Percentiles rank a stretch among this genome's conserved stretches.
phyloP scores from a whole-genome alignment of 2,888 invertebrate species.

The Craniophora ligustri region DNA sequence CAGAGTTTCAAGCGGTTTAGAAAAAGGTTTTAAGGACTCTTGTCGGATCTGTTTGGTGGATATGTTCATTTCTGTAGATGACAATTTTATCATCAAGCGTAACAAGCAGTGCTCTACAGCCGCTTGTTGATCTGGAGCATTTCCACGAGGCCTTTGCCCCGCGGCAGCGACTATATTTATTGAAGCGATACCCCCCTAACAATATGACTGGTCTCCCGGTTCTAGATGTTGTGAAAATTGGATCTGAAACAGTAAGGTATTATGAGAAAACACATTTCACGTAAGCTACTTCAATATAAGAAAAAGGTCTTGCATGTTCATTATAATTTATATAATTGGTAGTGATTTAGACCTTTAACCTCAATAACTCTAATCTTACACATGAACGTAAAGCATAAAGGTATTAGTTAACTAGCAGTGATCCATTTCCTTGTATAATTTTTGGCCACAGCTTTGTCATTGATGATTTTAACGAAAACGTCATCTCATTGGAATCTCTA shows the following conservation, averaged over 20 bases:
- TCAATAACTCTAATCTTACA: too few species aligned
- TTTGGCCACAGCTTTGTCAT: too few species aligned
- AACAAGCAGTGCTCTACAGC: constrained; percentile 64
- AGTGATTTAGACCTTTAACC: too few species aligned
- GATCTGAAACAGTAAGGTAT: constrained; percentile 23
- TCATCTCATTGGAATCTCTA: too few species aligned
- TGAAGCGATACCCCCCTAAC: constrained; percentile 63
- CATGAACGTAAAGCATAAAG: too few species aligned
- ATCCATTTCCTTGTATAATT: too few species aligned
- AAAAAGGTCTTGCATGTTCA: constrained; percentile 17
- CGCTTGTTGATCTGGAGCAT: constrained; percentile 61
- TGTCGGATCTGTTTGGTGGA: not conserved
- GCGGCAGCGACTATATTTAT: constrained; percentile 58
- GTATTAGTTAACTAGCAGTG: too few species aligned
- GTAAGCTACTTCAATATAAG: constrained; percentile 31
- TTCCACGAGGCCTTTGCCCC: constrained; percentile 62
- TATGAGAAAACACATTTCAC: constrained; percentile 44
- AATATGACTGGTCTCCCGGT: constrained; percentile 65
- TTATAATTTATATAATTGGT: constrained; percentile 17
- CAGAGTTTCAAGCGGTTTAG: too few species aligned
- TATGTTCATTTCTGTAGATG: constrained; percentile 15
- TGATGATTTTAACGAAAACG: too few species aligned
- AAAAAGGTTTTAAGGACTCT: too few species aligned
- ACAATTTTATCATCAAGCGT: constrained; percentile 62
- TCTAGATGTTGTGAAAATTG: constrained; percentile 29